Base-by-base conservation (phyloP, 2,797 vertebrate genomes). In the Rousettus madagascariensis region DNA sequence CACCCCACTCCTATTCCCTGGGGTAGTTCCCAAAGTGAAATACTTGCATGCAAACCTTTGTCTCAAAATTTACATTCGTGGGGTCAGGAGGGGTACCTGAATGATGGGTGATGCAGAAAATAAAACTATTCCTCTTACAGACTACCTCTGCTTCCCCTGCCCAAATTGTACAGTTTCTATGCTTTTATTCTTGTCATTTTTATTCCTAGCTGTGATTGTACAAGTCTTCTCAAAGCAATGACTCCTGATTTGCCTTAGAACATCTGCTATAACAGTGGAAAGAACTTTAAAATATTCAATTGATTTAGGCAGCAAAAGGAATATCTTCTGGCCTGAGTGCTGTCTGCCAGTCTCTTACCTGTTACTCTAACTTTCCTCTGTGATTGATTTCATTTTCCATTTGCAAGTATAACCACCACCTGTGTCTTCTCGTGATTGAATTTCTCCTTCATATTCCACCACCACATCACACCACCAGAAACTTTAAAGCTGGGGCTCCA, bases 201-300 rank as follows among this genome's bases (percentile, higher is more conserved):
- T 95, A 87, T 92, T 68, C 68, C 77, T 85, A 20, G 49, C 85
- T 89, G 43, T 51, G 63, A 69, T 77, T 46, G 46, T 65, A 65
- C 20, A 55, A 55, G 53, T 51, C 78, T 90, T 94, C 51, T 61
- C 77, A 92, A 65, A 89, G 91, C 89, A 94, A 65, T 7, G 12
- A 43, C 65, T 88, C 72, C 82, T 63, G 89, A 51, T 79, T 92
- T 91, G 68, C 89, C 86, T 96, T 61, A 8, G 38, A 96, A 87
- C 20, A 78, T 57, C 77, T 94, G 86, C 57, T 74, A 75, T 63
- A n/a, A 83, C 59, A n/a, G 61, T 66, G 69, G 90, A 61, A 93
- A 91, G 61, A 74, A 79, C 69, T 96, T 86, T 43, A 89, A 94
- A 96, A 97, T 94, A 92, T 75, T 96, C 74, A 55, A 46, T 83